These are phyloP conservation scores for Dendrocincla tyrannina DNA, from an alignment of 2,797 vertebrate genomes.

Conservation along the genomic window DNA sequence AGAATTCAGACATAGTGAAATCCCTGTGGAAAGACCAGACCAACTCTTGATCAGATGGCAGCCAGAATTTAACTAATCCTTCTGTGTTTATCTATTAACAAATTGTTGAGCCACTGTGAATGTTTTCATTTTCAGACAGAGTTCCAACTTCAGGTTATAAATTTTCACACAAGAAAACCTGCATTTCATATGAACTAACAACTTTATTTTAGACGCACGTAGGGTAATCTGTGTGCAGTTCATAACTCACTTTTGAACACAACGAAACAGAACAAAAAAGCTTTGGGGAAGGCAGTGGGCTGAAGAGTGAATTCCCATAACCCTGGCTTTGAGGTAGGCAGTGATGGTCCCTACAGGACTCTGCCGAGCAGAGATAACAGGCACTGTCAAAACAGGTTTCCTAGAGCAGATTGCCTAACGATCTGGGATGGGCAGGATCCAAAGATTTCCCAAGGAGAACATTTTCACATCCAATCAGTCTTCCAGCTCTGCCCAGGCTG, in stretches of 20 bases:
- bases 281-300: background rate
- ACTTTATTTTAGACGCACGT: background rate
- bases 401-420: conserved; percentile 35
- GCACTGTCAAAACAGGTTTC: conserved; percentile 26
- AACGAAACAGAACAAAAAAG: background rate
- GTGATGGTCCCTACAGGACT: background rate
- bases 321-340: conserved; percentile 22
- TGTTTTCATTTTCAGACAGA: background rate
- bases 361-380: conserved; percentile 34
- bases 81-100: background rate
- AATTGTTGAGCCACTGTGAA: background rate
- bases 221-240: background rate
- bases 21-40: background rate
- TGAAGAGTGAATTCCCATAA: conserved; percentile 14
- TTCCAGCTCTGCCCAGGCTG: background rate
- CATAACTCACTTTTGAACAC: background rate
- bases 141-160: background rate
- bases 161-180: background rate
- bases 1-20: background rate
- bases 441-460: conserved; percentile 54
- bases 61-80: background rate
- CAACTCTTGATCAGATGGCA: background rate
- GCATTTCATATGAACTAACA: background rate
- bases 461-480: conserved; percentile 27
- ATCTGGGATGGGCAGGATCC: conserved; percentile 26